Base-by-base conservation (phyloP, 2,797 vertebrate genomes). In the Thalassophryne amazonica region DNA sequence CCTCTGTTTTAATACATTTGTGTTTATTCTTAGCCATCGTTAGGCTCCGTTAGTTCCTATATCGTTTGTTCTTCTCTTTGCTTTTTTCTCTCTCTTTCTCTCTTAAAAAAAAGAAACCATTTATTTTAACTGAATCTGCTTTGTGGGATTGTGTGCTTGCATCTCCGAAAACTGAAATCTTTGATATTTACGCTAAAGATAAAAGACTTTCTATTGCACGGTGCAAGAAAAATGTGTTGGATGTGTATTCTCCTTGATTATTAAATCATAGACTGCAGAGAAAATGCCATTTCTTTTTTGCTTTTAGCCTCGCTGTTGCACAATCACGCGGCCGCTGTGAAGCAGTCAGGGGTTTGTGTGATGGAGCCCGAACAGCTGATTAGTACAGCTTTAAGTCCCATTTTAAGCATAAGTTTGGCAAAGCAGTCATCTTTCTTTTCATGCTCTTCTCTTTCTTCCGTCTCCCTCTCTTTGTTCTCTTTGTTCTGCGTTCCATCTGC, bases 371-470 rank as follows among this genome's bases (percentile, higher is more conserved):
- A 13, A 32, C 24, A 28, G 17, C 31, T 67, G 51, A 73, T 69
- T 48, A 48, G 22, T 21, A 30, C 10, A 64, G 65, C 22, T 64
- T 59, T 48, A 64, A 50, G 45, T 51, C 28, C 22, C 10, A 49
- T 17, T 65, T 59, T 59, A 41, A 49, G 40, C 31, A 41, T 18
- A 61, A 42, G 24, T 60, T 50, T 50, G 24, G 33, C 16, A 47
- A 64, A 50, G 61, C 45, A 60, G 63, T 58, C 45, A 54, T 17
- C 18, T 18, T 18, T 19, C 24, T 46, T 18, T 42, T 33, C 22
- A 7, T 23, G 36, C 30, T 30, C 7, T 8, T 15, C 33, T 14
- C 8, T 36, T 22, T 38, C 38, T 25, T 19, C 14, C 20, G 4
- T 36, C n/a, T 32, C 25, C 3, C 4, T 9, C 12, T 17, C 23